phyloP scores from a whole-genome alignment of 2,888 invertebrate genomes.

The Xestobium rufovillosum region DNA sequence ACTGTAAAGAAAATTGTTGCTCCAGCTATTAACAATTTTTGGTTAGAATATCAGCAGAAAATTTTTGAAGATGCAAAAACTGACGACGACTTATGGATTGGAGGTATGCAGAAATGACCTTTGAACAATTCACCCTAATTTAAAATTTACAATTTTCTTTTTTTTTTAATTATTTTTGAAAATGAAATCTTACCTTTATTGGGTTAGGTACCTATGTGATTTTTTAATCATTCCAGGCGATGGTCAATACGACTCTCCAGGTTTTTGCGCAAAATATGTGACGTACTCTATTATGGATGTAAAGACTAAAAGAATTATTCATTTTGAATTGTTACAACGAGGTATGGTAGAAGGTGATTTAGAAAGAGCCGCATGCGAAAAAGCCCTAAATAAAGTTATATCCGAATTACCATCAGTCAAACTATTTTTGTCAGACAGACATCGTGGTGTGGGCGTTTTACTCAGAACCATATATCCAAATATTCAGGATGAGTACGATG shows the following conservation, averaged over 20 bases:
- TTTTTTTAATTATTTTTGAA: slow-evolving; percentile 1
- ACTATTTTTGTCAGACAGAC: slow-evolving; percentile 21
- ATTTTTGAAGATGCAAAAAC: slow-evolving; percentile 9
- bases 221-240: no score
- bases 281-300: slow-evolving; percentile 20
- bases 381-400: slow-evolving; percentile 15
- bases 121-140: no score
- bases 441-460: slow-evolving; percentile 16
- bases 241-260: slow-evolving; percentile 21
- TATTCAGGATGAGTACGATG: slow-evolving; percentile 18
- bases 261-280: slow-evolving; percentile 18
- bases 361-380: slow-evolving; percentile 18
- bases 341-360: slow-evolving; percentile 16
- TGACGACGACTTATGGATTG: slow-evolving; percentile 15
- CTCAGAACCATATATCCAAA: slow-evolving; percentile 14
- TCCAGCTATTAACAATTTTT: slow-evolving; percentile 9
- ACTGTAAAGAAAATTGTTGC: slow-evolving; percentile 7
- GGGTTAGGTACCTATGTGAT: no score
- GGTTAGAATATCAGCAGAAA: slow-evolving; percentile 10
- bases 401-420: slow-evolving; percentile 11
- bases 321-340: slow-evolving; percentile 18
- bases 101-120: no score
- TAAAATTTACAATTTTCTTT: no score
- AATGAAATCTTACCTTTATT: no score
- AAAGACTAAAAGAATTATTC: slow-evolving; percentile 15